These are phyloP conservation scores for Ovis aries DNA, from an alignment of 2,113 vertebrate genomes.

Conservation along the genomic window ARS-UI_Ramb_v3.0 NC_056058.1:53597001-53597500, in stretches of 20 bases:
- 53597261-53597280: not conserved
- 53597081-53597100: not conserved
- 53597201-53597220: not conserved
- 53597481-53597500: not conserved
- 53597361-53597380: not conserved
- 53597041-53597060: accelerated
- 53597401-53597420: not conserved
- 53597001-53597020: not conserved
- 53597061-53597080: not conserved
- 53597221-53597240: not conserved
- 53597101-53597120: not conserved
- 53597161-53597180: not conserved
- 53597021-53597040: not conserved
- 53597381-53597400: not conserved
- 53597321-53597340: not conserved
- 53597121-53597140: not conserved
- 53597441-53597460: not conserved
- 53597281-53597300: not conserved
- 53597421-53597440: not conserved
- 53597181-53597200: not conserved
- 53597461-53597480: not conserved
- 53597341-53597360: not conserved
- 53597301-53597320: not conserved
- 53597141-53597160: not conserved
- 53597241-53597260: not conserved